These are phyloP conservation scores for Pardosa pseudoannulata DNA, from an alignment of 2,888 invertebrate species.

Conservation along the genomic window DNA sequence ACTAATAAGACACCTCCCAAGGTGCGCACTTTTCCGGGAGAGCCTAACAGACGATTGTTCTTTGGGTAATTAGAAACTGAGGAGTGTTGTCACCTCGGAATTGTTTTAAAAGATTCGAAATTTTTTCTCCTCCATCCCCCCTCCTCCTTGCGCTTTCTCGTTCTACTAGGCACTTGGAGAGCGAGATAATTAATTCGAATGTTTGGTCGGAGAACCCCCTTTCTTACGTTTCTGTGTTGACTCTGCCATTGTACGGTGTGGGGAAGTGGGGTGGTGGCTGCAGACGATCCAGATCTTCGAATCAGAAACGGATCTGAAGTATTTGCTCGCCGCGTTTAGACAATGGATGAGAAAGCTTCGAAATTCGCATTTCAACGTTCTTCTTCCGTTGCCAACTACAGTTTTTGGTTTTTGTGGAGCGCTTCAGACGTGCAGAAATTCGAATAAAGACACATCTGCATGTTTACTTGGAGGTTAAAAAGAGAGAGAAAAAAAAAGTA, in stretches of 20 bases:
- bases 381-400: too few species aligned
- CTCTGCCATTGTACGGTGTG: background rate
- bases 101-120: background rate
- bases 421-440: background rate
- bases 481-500: too few species aligned
- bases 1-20: background rate
- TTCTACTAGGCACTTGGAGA: background rate
- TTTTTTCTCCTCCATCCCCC: background rate
- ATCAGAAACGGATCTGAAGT: background rate
- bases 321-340: background rate
- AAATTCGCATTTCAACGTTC: background rate
- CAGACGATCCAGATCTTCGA: background rate
- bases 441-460: too few species aligned
- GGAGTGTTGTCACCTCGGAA: background rate
- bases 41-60: background rate
- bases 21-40: background rate
- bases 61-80: slow-evolving; percentile 1
- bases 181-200: slow-evolving; percentile 1
- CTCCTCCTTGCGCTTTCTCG: background rate
- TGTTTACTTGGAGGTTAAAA: too few species aligned
- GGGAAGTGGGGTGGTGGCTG: background rate
- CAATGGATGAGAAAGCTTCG: background rate
- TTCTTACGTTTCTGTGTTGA: background rate
- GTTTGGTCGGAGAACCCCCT: background rate
- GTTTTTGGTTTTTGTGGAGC: background rate